Percentiles rank a stretch among this genome's conserved stretches.
These are phyloP conservation scores for Agrenia bidenticulata DNA, from an alignment of 2,888 invertebrate species.

Conservation along the genomic window DNA sequence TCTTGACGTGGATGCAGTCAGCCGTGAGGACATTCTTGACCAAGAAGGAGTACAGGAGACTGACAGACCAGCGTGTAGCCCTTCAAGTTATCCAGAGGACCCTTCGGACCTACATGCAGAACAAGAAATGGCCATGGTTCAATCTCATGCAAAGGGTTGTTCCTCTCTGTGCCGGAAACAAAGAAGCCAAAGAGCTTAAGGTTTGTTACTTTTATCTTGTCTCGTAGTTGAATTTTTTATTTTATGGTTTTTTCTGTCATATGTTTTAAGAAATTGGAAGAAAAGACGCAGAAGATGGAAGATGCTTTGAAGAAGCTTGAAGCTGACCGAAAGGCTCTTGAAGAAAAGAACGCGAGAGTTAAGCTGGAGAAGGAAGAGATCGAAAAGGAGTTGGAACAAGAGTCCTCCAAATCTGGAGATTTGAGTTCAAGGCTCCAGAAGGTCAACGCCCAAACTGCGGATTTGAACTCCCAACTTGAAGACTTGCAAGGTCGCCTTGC, in stretches of 20 bases:
- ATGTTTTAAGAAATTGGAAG: slow-evolving; percentile 94
- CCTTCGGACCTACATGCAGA: slow-evolving; percentile 97
- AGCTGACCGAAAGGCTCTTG: slow-evolving; percentile 94
- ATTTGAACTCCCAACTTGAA: slow-evolving; percentile 89
- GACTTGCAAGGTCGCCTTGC: slow-evolving; percentile 48
- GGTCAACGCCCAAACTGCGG: slow-evolving; percentile 90
- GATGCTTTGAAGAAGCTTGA: slow-evolving; percentile 91
- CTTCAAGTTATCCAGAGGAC: slow-evolving; percentile 98
- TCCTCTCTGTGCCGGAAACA: slow-evolving; percentile 97
- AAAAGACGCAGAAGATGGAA: slow-evolving; percentile 91
- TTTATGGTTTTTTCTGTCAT: too few relatives aligned
- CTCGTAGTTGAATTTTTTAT: too few relatives aligned
- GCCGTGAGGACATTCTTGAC: slow-evolving; percentile 91
- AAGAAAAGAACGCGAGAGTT: slow-evolving; percentile 87
- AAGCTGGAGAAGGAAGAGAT: slow-evolving; percentile 91
- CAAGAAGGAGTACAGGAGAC: slow-evolving; percentile 89
- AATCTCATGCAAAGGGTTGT: slow-evolving; percentile 99
- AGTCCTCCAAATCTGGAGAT: slow-evolving; percentile 87
- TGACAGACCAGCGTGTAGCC: slow-evolving; percentile 67
- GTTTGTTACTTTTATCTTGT: too few relatives aligned
- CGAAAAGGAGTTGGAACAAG: slow-evolving; percentile 83
- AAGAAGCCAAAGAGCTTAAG: slow-evolving; percentile 98
- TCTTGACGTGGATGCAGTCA: slow-evolving; percentile 96
- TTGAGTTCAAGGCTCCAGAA: slow-evolving; percentile 91
- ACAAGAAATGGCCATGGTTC: slow-evolving; percentile 99